Percentiles rank a stretch among this genome's conserved stretches.
These are phyloP conservation scores for Macrotrachela quadricornifera DNA, from an alignment of 1,140 invertebrate species.

Conservation along the genomic window DNA sequence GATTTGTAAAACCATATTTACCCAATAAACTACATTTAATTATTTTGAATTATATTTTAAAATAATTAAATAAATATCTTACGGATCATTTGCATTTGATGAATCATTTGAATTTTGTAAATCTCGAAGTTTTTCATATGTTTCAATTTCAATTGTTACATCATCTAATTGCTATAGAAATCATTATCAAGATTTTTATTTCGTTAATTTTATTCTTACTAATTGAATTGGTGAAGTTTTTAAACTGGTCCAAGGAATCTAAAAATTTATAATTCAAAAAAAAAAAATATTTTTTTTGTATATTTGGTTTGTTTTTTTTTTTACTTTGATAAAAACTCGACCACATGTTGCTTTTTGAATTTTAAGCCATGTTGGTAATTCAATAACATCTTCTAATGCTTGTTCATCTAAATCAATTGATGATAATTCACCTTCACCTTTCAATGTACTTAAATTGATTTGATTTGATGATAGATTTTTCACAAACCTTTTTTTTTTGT, in stretches of 20 bases:
- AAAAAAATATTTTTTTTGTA: neutral
- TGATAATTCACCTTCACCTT: constrained; percentile 79
- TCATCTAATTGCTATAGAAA: constrained; percentile 46
- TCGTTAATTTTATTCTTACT: constrained; percentile 37
- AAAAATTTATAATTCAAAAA: constrained; percentile 22
- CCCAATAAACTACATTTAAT: too few relatives aligned
- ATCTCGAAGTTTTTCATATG: constrained; percentile 43
- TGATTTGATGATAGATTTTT: constrained; percentile 93
- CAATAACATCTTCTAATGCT: constrained; percentile 75
- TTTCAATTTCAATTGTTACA: constrained; percentile 33
- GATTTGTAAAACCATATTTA: constrained; percentile 70
- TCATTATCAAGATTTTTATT: neutral
- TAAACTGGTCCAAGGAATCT: constrained; percentile 91
- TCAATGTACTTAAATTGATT: constrained; percentile 82
- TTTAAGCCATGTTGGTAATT: constrained; percentile 79
- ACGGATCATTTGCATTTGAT: constrained; percentile 16
- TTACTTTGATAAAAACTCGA: constrained; percentile 45
- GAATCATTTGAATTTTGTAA: constrained; percentile 33
- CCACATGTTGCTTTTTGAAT: constrained; percentile 78
- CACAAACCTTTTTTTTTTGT: constrained; percentile 80
- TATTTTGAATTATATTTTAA: neutral
- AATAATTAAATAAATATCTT: too few relatives aligned
- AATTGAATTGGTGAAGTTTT: constrained; percentile 82
- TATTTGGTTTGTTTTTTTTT: too few relatives aligned
- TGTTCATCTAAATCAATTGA: constrained; percentile 86